Evolutionary conservation across 1,140 invertebrate genomes (phyloP), one percentile per base, ranked within the genome.

Genomic region (Hypothenemus hampei): DNA sequence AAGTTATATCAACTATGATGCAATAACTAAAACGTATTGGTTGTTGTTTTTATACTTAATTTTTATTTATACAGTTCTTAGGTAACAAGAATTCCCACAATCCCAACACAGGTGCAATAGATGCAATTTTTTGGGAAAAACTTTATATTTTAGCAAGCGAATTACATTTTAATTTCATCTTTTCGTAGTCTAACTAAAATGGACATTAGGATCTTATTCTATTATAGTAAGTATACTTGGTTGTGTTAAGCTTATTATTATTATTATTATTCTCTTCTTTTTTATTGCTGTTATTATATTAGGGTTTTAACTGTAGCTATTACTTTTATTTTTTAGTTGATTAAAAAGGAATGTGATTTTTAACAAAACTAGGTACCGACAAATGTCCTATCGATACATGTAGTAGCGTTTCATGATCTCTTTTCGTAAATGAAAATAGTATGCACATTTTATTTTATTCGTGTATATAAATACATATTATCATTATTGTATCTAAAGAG

Each of bases 341-440:
- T n/a, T n/a, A n/a, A n/a, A n/a, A n/a, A 23, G 21, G 15, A 21
- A 33, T 10, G 26, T 52, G 40, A 43, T 43, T 52, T 51, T 33
- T 15, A 26, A 36, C 21, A 50, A 43, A 24, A 24, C 19, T 46
- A 37, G 26, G n/a, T 44, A 43, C 24, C 39, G 40, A 8, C 10
- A 13, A 11, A 21, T 20, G 18, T 29, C n/a, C 36, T 26, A 51
- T 51, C 18, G 22, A 20, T 44, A 45, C n/a, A 26, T 46, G 18
- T 50, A 39, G 36, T 55, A 46, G 53, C 53, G 48, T 56, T 56
- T 55, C 46, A 56, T 56, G 53, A 56, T 56, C 53, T 56, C 53
- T 47, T 45, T 41, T 37, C 4, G 19, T 46, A 46, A 39, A 33
- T 39, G 20, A 24, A 53, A 49, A 20, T 16, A 49, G 10, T 53